These are phyloP conservation scores for Psammodynastes pulverulentus DNA, from an alignment of 2,113 vertebrate species.

Conservation along the genomic window DNA sequence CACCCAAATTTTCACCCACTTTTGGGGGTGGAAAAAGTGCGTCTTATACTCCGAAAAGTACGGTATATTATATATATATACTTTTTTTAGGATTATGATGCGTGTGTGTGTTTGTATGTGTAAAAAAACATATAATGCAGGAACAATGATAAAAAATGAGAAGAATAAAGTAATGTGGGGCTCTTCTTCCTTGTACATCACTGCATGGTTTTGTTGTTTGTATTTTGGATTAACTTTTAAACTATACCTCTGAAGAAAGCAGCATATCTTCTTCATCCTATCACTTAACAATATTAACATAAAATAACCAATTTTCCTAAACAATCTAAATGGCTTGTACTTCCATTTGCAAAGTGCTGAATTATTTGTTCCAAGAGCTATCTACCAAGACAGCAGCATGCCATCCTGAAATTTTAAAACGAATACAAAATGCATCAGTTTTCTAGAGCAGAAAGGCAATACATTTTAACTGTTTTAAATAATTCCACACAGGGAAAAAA, in stretches of 20 bases:
- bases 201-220: not conserved
- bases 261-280: not conserved
- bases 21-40: too few relatives aligned
- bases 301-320: not conserved
- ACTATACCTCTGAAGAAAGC: not conserved
- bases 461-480: not conserved
- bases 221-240: not conserved
- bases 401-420: not conserved
- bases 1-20: too few relatives aligned
- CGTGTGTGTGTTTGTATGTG: not conserved
- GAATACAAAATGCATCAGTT: slow-evolving; percentile 2
- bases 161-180: not conserved
- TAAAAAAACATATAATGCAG: not conserved
- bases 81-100: too few relatives aligned
- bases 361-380: not conserved
- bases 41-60: too few relatives aligned
- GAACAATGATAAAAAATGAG: not conserved
- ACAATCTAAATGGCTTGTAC: not conserved
- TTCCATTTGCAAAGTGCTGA: not conserved
- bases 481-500: not conserved
- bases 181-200: not conserved
- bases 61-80: too few relatives aligned
- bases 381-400: not conserved
- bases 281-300: not conserved
- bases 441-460: slow-evolving; percentile 1